Percentiles rank a stretch among this genome's conserved stretches.
Evolutionary conservation across 35 echinoderm and acorn worm genomes (phyloP).

Genomic region (Diadema setosum): DNA sequence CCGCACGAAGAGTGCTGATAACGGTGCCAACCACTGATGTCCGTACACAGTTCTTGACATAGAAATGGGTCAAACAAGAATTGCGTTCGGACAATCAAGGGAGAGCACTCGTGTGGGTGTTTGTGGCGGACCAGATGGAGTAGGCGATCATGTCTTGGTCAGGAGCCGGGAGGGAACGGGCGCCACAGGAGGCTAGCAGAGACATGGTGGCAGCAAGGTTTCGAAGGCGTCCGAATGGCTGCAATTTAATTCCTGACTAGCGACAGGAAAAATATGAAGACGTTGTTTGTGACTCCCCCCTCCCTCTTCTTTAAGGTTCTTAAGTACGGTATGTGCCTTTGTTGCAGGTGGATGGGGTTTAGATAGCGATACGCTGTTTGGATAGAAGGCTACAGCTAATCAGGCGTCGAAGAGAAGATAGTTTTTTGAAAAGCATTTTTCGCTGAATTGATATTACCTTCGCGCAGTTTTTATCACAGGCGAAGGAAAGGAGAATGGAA

Average conservation of each 20-base stretch:
- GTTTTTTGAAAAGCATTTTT: no score
- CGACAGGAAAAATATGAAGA: neutral
- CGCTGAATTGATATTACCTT: no score
- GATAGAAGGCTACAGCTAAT: no score
- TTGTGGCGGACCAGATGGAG: no score
- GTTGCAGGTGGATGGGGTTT: no score
- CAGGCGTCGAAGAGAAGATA: no score
- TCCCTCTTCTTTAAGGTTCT: no score
- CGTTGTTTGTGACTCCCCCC: no score
- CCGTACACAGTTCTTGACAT: slow-evolving; percentile 88
- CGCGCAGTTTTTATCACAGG: no score
- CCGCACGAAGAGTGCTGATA: neutral
- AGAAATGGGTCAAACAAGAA: slow-evolving; percentile 55
- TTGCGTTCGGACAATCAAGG: slow-evolving; percentile 96
- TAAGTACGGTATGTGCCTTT: no score
- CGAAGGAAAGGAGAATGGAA: no score
- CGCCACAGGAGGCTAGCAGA: neutral
- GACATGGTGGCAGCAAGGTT: neutral
- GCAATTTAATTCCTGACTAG: neutral
- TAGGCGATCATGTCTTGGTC: neutral
- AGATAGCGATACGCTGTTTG: no score
- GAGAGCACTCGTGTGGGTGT: slow-evolving; percentile 44
- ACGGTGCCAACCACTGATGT: slow-evolving; percentile 76
- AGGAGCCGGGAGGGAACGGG: neutral
- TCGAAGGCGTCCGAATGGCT: neutral